Evolutionary conservation across 2,888 invertebrate species (phyloP).

Genomic region (Petrophora chlorosata): DNA sequence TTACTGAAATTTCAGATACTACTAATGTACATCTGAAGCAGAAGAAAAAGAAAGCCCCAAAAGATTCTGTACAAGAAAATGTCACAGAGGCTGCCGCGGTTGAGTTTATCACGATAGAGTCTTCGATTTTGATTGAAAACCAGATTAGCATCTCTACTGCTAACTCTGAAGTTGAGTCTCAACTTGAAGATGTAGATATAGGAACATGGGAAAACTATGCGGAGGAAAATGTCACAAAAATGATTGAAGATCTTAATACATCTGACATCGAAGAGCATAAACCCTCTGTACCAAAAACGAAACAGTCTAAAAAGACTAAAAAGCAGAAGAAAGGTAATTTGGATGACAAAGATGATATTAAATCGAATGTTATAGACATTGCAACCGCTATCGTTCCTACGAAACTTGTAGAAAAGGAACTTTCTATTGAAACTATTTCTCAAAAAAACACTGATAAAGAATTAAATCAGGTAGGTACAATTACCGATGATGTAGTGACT

Average conservation of each 20-base stretch:
- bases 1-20: conserved; percentile 26
- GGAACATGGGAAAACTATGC: conserved; percentile 31
- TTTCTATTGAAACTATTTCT: not conserved
- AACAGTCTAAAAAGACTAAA: conserved; percentile 10
- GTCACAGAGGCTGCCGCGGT: not conserved
- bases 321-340: conserved; percentile 4
- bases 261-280: too few species aligned
- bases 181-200: conserved; percentile 26
- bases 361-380: not conserved
- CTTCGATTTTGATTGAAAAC: conserved; percentile 16
- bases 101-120: conserved; percentile 36
- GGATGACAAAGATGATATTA: not conserved
- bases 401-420: not conserved
- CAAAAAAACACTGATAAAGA: not conserved
- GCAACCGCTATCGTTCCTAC: not conserved
- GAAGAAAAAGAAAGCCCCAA: conserved; percentile 31
- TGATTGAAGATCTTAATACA: conserved; percentile 41
- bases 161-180: conserved; percentile 2
- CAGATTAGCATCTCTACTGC: conserved; percentile 4
- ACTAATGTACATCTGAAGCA: conserved; percentile 34
- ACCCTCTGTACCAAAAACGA: not conserved
- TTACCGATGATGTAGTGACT: not conserved
- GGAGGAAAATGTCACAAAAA: conserved; percentile 39
- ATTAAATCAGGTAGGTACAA: not conserved
- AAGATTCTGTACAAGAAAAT: conserved; percentile 17